A percentile compares a stretch with the other conserved stretches of the same genome.
These are phyloP conservation scores for Drosophila kambysellisi DNA, from an alignment of 2,888 invertebrate species.

Conservation along the genomic window DNA sequence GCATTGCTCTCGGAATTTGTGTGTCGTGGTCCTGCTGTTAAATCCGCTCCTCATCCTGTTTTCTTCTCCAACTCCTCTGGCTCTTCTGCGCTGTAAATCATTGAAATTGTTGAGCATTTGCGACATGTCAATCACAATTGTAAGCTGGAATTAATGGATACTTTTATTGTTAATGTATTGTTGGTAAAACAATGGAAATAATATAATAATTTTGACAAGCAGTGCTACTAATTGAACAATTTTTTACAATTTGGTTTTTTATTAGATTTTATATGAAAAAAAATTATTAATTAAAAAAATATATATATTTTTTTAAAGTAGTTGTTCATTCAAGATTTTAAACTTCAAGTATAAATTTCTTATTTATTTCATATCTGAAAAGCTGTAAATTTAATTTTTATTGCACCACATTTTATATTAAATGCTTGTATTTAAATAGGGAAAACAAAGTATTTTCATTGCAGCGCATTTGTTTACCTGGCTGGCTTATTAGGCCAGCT, in stretches of 20 bases:
- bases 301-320: background rate
- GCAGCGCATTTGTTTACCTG: slow-evolving; percentile 6
- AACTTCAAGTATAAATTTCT: background rate
- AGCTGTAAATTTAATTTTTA: background rate
- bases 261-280: background rate
- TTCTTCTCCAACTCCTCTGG: slow-evolving; percentile 9
- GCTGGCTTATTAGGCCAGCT: slow-evolving; percentile 3
- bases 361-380: background rate
- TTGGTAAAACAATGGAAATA: background rate
- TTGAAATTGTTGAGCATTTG: slow-evolving; percentile 27
- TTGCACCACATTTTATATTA: background rate
- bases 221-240: background rate
- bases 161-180: background rate
- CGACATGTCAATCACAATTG: slow-evolving; percentile 22
- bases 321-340: background rate
- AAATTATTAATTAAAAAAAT: background rate
- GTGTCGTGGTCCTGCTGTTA: slow-evolving; percentile 56
- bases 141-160: background rate
- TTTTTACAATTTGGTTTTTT: background rate
- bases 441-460: background rate
- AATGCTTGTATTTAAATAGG: background rate
- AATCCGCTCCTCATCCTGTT: slow-evolving; percentile 10
- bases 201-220: background rate
- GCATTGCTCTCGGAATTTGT: slow-evolving; percentile 74
- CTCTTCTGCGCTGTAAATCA: slow-evolving; percentile 39